A percentile compares a stretch with the other conserved stretches of the same genome.
These are phyloP conservation scores for Endomychus coccineus DNA, from an alignment of 2,888 invertebrate species.

Conservation along the genomic window DNA sequence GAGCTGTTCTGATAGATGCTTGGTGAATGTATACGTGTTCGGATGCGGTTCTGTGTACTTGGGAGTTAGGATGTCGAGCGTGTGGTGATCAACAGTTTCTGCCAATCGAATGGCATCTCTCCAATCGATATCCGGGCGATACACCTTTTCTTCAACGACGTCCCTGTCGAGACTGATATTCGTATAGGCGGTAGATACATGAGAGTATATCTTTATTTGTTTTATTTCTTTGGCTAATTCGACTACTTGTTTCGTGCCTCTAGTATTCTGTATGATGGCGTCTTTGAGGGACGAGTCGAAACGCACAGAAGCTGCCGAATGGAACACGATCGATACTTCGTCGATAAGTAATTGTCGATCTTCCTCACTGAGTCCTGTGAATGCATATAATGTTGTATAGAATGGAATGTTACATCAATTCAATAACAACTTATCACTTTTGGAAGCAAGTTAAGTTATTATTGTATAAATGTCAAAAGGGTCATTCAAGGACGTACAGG, in stretches of 20 bases:
- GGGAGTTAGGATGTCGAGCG: constrained; percentile 50
- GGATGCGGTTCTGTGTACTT: constrained; percentile 62
- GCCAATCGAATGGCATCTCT: constrained; percentile 56
- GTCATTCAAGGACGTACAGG: no score
- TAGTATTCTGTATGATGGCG: constrained; percentile 56
- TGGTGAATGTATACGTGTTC: constrained; percentile 89
- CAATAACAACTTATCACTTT: no score
- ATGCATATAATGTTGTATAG: no score
- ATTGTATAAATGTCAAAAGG: no score
- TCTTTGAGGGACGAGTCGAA: constrained; percentile 71
- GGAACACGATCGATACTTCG: constrained; percentile 62
- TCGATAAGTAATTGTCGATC: constrained; percentile 48
- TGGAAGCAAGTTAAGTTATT: no score
- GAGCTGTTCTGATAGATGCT: constrained; percentile 77
- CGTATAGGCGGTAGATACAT: constrained; percentile 83
- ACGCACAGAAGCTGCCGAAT: constrained; percentile 74
- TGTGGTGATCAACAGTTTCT: constrained; percentile 52
- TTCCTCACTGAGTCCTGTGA: constrained; percentile 50
- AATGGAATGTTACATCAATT: no score
- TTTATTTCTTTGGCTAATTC: constrained; percentile 53
- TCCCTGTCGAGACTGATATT: constrained; percentile 70
- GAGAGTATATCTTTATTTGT: constrained; percentile 53
- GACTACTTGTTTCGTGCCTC: constrained; percentile 58
- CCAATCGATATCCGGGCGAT: constrained; percentile 65
- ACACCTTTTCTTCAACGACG: constrained; percentile 68